Percentiles rank a stretch among this genome's conserved stretches.
phyloP scores from a whole-genome alignment of 1,140 invertebrate genomes.

The Formica exsecta region DNA sequence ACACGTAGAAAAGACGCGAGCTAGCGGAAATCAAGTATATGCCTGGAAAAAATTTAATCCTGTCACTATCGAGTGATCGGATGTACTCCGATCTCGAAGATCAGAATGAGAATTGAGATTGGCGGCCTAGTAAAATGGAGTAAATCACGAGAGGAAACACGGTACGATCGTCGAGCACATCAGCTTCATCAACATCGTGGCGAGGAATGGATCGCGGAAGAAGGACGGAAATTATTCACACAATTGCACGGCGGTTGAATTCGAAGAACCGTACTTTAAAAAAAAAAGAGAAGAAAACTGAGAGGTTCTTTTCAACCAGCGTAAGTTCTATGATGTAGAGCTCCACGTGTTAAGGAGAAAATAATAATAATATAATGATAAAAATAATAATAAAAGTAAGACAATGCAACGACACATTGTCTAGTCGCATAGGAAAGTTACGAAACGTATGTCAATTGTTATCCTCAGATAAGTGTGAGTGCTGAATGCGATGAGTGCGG shows the following conservation, averaged over 20 bases:
- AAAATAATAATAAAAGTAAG: slow-evolving; percentile 65
- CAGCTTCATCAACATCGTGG: slow-evolving; percentile 4
- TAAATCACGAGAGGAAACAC: slow-evolving; percentile 1
- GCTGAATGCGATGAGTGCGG: slow-evolving; percentile 65
- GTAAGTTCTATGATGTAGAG: slow-evolving; percentile 16
- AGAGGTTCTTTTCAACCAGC: slow-evolving; percentile 7
- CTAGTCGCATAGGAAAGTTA: slow-evolving; percentile 83
- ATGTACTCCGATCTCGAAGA: not conserved
- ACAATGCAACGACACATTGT: slow-evolving; percentile 68
- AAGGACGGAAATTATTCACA: not conserved
- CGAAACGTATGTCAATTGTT: slow-evolving; percentile 85
- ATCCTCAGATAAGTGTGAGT: slow-evolving; percentile 80
- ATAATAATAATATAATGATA: slow-evolving; percentile 39
- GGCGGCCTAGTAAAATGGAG: slow-evolving; percentile 46
- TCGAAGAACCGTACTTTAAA: not conserved
- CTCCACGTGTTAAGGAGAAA: not conserved
- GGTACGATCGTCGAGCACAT: not conserved
- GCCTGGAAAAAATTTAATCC: not conserved
- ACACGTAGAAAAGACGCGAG: not conserved
- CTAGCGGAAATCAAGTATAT: not conserved
- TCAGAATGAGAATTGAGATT: not conserved
- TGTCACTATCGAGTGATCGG: slow-evolving; percentile 19
- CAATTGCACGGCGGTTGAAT: not conserved
- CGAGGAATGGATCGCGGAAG: slow-evolving; percentile 5
- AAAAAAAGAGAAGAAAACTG: not conserved